Conservation (phyloP, 30 jellyfish, hydroid and myxozoan genomes). For the Hydractinia symbiolongicarpus region DNA sequence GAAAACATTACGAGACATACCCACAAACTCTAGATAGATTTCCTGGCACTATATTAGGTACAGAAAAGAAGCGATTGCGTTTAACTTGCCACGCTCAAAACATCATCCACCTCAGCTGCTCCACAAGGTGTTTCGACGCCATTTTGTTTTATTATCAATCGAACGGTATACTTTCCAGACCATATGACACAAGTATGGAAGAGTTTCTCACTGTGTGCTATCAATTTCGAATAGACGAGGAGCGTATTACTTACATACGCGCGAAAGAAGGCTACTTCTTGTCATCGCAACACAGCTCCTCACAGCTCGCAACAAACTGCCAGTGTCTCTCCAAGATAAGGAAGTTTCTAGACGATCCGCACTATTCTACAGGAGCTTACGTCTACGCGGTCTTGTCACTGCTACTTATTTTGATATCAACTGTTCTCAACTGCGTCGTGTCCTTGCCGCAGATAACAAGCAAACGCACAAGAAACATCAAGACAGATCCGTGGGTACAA, state of each 20-base stretch:
- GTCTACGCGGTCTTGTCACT: conserved; percentile 50
- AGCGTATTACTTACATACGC: conserved; percentile 42
- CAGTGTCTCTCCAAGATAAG: conserved; percentile 18
- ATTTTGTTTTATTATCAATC: conserved; percentile 29
- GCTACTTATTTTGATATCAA: conserved; percentile 50
- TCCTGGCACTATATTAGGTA: conserved; percentile 82
- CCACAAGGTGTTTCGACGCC: conserved; percentile 72
- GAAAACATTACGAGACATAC: conserved; percentile 69
- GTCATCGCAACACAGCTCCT: no score
- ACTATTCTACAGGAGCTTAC: conserved; percentile 55
- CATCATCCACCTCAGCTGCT: conserved; percentile 50
- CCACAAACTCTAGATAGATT: conserved; percentile 53
- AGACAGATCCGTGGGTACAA: conserved; percentile 6
- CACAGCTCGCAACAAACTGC: not conserved
- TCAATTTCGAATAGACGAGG: conserved; percentile 49
- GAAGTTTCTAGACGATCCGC: conserved; percentile 69
- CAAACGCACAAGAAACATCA: not conserved
- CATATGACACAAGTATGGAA: conserved; percentile 54
- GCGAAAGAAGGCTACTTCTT: conserved; percentile 45
- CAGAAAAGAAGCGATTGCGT: conserved; percentile 27
- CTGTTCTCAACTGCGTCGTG: conserved; percentile 60
- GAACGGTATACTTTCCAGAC: conserved; percentile 25
- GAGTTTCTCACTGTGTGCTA: conserved; percentile 42
- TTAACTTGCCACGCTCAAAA: conserved; percentile 15
- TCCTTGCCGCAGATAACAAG: conserved; percentile 39